These are phyloP conservation scores for Rhabdomys dilectus DNA, from an alignment of 2,113 vertebrate species.

Conservation along the genomic window DNA sequence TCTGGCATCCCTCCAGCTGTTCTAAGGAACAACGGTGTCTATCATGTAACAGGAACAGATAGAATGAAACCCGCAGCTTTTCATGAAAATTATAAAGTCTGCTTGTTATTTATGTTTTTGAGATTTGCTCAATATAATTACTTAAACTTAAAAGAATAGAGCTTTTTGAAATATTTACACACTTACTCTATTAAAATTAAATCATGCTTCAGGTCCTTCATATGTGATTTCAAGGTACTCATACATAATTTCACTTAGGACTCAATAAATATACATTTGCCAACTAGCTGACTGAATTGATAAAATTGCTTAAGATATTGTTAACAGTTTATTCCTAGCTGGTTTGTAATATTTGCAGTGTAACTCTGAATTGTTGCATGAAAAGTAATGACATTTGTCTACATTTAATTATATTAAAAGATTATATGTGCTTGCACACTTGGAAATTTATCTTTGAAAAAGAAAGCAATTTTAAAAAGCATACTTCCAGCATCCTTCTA, in stretches of 20 bases:
- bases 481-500: too few species aligned
- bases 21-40: not conserved
- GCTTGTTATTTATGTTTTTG: not conserved
- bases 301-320: slow-evolving; percentile 26
- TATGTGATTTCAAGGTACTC: slow-evolving; percentile 18
- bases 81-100: not conserved
- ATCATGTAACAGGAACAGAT: not conserved
- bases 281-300: not conserved
- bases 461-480: too few species aligned
- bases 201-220: not conserved
- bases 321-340: not conserved
- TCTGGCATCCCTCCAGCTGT: not conserved
- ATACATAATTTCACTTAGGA: not conserved
- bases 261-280: slow-evolving; percentile 51
- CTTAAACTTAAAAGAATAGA: not conserved
- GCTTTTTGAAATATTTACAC: not conserved
- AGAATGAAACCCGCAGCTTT: not conserved
- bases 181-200: slow-evolving; percentile 41
- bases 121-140: slow-evolving; percentile 50
- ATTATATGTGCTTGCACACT: too few species aligned
- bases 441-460: too few species aligned
- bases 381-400: not conserved
- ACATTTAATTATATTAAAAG: too few species aligned
- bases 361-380: not conserved
- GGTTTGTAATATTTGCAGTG: not conserved